These are phyloP conservation scores for Temnothorax curvispinosus DNA, from an alignment of 1,140 invertebrate species.

Conservation along the genomic window DNA sequence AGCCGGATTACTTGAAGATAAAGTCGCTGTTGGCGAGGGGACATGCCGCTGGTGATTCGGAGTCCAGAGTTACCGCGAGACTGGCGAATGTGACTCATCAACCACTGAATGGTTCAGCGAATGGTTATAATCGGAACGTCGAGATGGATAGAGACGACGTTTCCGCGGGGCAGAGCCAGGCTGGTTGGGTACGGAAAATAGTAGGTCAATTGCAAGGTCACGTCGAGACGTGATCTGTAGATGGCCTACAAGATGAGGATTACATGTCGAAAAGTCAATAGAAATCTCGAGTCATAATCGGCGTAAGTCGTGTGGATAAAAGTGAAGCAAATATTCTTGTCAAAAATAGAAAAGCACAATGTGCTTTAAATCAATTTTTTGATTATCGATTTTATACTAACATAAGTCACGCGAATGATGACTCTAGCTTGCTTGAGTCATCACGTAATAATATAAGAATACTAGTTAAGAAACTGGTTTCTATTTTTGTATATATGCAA, in stretches of 20 bases:
- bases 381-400: background rate
- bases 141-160: constrained; percentile 77
- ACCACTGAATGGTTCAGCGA: background rate
- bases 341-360: background rate
- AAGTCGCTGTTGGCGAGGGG: constrained; percentile 46
- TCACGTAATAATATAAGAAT: background rate
- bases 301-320: background rate
- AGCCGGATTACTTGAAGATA: constrained; percentile 78
- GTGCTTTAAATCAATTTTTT: background rate
- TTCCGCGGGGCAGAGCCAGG: constrained; percentile 83
- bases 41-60: constrained; percentile 1
- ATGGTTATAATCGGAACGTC: constrained; percentile 25
- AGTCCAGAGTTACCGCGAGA: constrained; percentile 18
- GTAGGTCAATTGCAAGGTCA: constrained; percentile 83
- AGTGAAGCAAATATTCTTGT: constrained; percentile 4
- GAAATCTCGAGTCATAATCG: background rate
- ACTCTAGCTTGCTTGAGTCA: background rate
- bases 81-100: background rate
- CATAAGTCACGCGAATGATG: background rate
- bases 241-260: background rate
- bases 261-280: background rate
- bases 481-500: background rate
- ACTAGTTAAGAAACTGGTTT: background rate
- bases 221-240: constrained; percentile 75
- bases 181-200: constrained; percentile 84